Conservation (phyloP, 2,113 vertebrate genomes). For the Entelurus aequoreus region DNA sequence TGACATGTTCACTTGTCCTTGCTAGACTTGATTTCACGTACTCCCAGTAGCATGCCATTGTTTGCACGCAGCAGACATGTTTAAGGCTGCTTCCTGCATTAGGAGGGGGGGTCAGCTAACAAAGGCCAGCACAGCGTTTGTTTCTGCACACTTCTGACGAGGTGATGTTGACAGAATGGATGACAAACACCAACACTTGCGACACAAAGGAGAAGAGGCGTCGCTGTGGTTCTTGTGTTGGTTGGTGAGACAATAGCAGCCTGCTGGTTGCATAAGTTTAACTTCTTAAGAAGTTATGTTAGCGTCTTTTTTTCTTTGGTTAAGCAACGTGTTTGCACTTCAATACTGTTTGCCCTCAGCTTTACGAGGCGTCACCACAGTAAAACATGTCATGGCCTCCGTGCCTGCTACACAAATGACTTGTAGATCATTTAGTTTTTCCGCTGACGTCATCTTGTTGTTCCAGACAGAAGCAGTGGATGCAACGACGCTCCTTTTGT, state of each 20-base stretch:
- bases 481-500: slow-evolving; percentile 33
- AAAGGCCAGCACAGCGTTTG: slow-evolving; percentile 44
- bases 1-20: too few species aligned
- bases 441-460: slow-evolving; percentile 10
- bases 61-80: slow-evolving; percentile 57
- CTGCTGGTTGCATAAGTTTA: slow-evolving; percentile 8
- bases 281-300: neutral
- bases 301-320: too few species aligned
- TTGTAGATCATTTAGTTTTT: neutral
- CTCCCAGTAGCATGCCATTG: slow-evolving; percentile 46
- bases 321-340: too few species aligned
- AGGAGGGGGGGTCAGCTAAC: slow-evolving; percentile 42
- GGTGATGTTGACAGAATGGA: slow-evolving; percentile 58
- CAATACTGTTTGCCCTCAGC: neutral
- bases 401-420: neutral
- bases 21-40: too few species aligned
- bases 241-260: slow-evolving; percentile 45
- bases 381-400: neutral
- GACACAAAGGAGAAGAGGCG: slow-evolving; percentile 56
- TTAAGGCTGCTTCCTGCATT: slow-evolving; percentile 19
- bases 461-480: slow-evolving; percentile 53
- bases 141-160: slow-evolving; percentile 51
- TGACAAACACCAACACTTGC: slow-evolving; percentile 43
- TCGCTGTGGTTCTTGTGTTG: slow-evolving; percentile 28
- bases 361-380: neutral